Base-by-base conservation (phyloP, 2,113 vertebrate species). In the Thinocorus orbignyianus region DNA sequence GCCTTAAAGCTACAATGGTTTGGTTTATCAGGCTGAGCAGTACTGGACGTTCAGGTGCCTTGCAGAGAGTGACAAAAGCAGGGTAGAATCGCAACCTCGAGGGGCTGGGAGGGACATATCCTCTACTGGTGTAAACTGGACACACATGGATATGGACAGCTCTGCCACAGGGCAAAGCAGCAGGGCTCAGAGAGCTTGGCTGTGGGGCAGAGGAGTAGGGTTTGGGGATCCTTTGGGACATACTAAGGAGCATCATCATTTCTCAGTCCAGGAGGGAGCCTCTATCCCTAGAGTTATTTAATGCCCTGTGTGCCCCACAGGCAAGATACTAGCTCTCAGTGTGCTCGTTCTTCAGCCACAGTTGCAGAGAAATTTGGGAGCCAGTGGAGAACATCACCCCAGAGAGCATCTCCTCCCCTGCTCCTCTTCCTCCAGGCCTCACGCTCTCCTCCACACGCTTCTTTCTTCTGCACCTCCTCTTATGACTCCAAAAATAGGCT, bases 221-320 rank as follows among this genome's bases (percentile, higher is more conserved):
- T 30, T 39, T 1, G 1, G 35, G 52, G 24, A 30, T 52, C 44
- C 65, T 57, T 58, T 4, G 9, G 20, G 35, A 7, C 25, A 13
- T 8, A 30, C 31, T 37, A 42, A 61, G 77, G 55, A 58, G 19
- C 20, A 23, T 13, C 5, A 4, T n/a, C 48, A n/a, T n/a, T n/a
- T 51, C 31, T 42, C 1, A 0, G 5, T 39, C n/a, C 37, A 35
- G 48, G 65, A n/a, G 3, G 44, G 10, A 76, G 2, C 30, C 25
- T 60, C 18, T 12, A 4, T 41, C 54, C 30, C 81, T 44, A 37
- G 20, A 88, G 41, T 19, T 33, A 2, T 44, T 2, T 1, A 3
- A 41, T 80, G 17, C 33, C 31, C 25, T 0, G 0, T 4, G 5
- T 54, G 35, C 7, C 30, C 64, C 0, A 0, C 51, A 61, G 0